phyloP scores from a whole-genome alignment of 2,113 vertebrate genomes.

The Mirza zaza region DNA sequence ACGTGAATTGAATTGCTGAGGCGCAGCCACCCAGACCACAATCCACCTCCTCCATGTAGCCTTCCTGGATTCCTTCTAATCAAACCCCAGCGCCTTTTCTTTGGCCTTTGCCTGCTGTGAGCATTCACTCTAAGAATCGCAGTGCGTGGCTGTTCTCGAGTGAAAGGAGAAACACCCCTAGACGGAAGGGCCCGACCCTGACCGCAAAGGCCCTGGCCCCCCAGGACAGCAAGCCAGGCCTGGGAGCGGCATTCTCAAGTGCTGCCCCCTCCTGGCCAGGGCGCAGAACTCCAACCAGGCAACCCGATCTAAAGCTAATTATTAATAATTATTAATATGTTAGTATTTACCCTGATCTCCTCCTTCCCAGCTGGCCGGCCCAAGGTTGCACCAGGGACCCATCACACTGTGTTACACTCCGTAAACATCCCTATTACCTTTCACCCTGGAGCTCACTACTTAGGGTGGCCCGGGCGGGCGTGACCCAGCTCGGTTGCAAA shows the following conservation, averaged over 20 bases:
- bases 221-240: not conserved
- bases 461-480: not conserved
- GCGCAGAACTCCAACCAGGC: not conserved
- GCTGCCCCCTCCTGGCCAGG: not conserved
- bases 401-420: too few species aligned
- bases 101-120: not conserved
- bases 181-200: not conserved
- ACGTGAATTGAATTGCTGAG: not conserved
- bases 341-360: not conserved
- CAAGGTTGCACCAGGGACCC: not conserved
- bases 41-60: not conserved
- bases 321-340: too few species aligned
- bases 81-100: not conserved
- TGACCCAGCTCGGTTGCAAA: not conserved
- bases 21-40: not conserved
- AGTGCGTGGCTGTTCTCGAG: not conserved
- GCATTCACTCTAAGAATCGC: not conserved
- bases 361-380: not conserved
- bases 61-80: not conserved
- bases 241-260: not conserved
- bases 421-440: not conserved
- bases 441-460: not conserved
- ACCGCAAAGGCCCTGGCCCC: not conserved
- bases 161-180: not conserved
- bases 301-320: fast-evolving